phyloP scores from a whole-genome alignment of 2,113 vertebrate genomes.

The Pica pica region DNA sequence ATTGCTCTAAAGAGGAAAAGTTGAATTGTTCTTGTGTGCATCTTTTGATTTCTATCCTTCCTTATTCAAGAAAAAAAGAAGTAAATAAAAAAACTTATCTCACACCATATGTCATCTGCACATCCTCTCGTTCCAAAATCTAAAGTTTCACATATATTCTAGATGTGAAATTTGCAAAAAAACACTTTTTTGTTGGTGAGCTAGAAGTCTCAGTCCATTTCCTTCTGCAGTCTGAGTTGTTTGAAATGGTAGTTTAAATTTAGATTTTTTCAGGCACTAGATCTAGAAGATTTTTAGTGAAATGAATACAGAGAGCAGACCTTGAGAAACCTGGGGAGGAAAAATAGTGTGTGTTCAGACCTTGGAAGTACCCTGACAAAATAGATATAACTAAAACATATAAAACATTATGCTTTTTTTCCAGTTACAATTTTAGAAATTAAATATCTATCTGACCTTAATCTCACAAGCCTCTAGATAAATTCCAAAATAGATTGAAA shows the following conservation, averaged over 20 bases:
- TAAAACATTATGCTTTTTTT: neutral
- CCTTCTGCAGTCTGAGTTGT: neutral
- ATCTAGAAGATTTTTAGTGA: neutral
- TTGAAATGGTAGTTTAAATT: neutral
- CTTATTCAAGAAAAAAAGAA: neutral
- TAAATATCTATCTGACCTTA: neutral
- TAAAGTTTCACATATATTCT: neutral
- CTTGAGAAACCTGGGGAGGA: neutral
- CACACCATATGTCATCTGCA: neutral
- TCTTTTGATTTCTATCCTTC: neutral
- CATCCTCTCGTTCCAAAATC: neutral
- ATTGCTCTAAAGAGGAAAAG: neutral
- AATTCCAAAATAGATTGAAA: neutral
- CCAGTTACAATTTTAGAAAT: neutral
- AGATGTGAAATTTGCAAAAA: neutral
- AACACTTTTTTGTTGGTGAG: neutral
- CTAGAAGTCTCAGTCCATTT: neutral
- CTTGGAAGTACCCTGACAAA: neutral
- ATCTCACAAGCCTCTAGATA: neutral
- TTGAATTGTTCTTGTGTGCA: neutral
- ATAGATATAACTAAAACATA: neutral
- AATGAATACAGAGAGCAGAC: neutral
- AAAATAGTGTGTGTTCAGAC: neutral
- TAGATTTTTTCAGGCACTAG: neutral
- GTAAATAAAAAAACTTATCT: neutral